phyloP scores from a whole-genome alignment of 2,888 invertebrate genomes.

The Spodoptera picta region DNA sequence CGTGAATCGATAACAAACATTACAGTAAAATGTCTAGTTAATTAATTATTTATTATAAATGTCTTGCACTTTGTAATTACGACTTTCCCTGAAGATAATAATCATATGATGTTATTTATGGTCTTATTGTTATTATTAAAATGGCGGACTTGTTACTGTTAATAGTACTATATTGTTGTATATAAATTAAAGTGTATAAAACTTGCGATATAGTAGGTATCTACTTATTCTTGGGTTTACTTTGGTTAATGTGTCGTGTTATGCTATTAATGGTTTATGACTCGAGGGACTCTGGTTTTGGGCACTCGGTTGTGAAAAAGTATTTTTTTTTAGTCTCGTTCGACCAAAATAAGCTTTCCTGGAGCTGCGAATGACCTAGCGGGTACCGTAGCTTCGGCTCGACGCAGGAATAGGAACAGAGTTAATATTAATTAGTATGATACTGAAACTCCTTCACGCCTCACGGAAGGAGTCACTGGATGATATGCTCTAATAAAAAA shows the following conservation, averaged over 20 bases:
- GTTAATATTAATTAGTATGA: too few relatives aligned
- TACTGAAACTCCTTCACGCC: too few relatives aligned
- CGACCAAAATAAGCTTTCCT: too few relatives aligned
- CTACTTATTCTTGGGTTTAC: constrained; percentile 7
- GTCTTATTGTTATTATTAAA: constrained; percentile 37
- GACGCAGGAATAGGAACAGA: too few relatives aligned
- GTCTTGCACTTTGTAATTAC: constrained; percentile 33
- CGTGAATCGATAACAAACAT: background rate
- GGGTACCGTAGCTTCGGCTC: too few relatives aligned
- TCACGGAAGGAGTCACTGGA: too few relatives aligned
- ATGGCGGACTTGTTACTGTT: constrained; percentile 19
- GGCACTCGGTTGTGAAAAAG: too few relatives aligned
- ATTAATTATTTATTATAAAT: constrained; percentile 11
- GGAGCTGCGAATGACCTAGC: too few relatives aligned
- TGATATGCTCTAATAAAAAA: too few relatives aligned
- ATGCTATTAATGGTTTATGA: too few relatives aligned
- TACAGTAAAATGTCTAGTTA: background rate
- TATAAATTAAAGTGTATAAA: constrained; percentile 11
- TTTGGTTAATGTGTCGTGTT: constrained; percentile 20
- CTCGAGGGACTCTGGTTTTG: too few relatives aligned
- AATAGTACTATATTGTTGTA: constrained; percentile 1
- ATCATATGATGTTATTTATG: constrained; percentile 48
- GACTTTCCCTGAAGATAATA: constrained; percentile 49
- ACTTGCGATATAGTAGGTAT: constrained; percentile 2
- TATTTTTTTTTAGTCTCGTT: too few relatives aligned